These are phyloP conservation scores for Aphidius colemani DNA, from an alignment of 2,888 invertebrate species.

Conservation along the genomic window DNA sequence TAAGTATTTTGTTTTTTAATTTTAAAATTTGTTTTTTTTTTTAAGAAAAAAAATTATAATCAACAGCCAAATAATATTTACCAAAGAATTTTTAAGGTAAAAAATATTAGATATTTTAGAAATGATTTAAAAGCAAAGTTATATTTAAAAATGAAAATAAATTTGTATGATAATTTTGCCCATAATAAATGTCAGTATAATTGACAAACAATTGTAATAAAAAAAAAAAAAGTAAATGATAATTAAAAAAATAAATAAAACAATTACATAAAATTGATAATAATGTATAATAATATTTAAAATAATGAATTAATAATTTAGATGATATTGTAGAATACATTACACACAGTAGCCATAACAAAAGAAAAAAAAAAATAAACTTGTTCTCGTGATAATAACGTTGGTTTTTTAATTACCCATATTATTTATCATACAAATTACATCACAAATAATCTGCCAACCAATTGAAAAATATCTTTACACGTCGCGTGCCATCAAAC, in stretches of 20 bases:
- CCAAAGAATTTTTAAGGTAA: conserved; percentile 10
- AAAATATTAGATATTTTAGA: neutral
- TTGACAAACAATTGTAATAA: conserved; percentile 17
- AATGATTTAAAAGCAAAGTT: neutral
- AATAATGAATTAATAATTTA: conserved; percentile 17
- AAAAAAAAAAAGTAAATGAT: conserved; percentile 20
- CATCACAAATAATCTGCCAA: conserved; percentile 9
- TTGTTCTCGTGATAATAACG: conserved; percentile 51
- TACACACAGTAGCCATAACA: conserved; percentile 44
- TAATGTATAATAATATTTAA: conserved; percentile 26
- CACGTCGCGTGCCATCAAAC: conserved; percentile 29
- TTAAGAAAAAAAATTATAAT: neutral
- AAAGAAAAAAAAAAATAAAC: conserved; percentile 48
- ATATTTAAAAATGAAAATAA: conserved; percentile 5
- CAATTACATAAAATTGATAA: conserved; percentile 11
- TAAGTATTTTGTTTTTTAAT: neutral
- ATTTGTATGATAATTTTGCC: conserved; percentile 18
- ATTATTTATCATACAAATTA: neutral
- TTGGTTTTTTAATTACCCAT: conserved; percentile 9
- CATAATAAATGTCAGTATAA: conserved; percentile 13
- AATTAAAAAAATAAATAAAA: conserved; percentile 26
- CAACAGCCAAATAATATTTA: neutral
- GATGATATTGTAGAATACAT: conserved; percentile 26
- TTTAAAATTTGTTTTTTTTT: no score
- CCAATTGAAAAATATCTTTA: conserved; percentile 5